Evolutionary conservation across 2,888 invertebrate species (phyloP).

Genomic region (Amphipoea lucens): DNA sequence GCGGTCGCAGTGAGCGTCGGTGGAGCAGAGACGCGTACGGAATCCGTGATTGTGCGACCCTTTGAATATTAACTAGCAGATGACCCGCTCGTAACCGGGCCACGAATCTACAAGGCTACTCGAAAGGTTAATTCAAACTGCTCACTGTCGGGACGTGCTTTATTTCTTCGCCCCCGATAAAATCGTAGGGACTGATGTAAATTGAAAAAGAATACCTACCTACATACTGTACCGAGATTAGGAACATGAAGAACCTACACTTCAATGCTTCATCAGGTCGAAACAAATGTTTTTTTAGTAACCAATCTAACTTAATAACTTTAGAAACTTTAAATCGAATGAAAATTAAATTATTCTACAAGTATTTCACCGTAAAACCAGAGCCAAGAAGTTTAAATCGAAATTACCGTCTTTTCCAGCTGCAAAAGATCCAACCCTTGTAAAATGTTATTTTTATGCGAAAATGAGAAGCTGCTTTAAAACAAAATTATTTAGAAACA

Average conservation of each 20-base stretch:
- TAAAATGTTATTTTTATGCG: conserved; percentile 45
- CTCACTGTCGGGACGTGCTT: conserved; percentile 76
- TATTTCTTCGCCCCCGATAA: conserved; percentile 71
- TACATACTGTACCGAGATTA: conserved; percentile 20
- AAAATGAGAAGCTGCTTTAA: conserved; percentile 43
- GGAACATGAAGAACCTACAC: neutral
- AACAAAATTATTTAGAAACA: conserved; percentile 56
- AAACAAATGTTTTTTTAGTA: neutral
- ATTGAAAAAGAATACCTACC: conserved; percentile 67
- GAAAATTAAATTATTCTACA: conserved; percentile 26
- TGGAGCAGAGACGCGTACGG: conserved; percentile 82
- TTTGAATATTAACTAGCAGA: conserved; percentile 89
- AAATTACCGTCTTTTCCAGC: conserved; percentile 43
- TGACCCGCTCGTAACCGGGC: conserved; percentile 85
- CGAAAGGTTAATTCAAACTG: conserved; percentile 83
- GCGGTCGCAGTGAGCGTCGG: conserved; percentile 71
- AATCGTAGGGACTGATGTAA: conserved; percentile 68
- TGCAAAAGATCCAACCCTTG: conserved; percentile 31
- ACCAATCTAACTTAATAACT: conserved; percentile 15
- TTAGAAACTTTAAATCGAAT: conserved; percentile 23
- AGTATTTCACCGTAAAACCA: conserved; percentile 26
- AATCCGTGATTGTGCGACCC: conserved; percentile 86
- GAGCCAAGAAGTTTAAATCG: conserved; percentile 43
- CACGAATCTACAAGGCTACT: conserved; percentile 81
- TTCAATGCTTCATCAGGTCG: neutral